These are phyloP conservation scores for Knipowitschia caucasica DNA, from an alignment of 2,797 vertebrate species.

Conservation along the genomic window DNA sequence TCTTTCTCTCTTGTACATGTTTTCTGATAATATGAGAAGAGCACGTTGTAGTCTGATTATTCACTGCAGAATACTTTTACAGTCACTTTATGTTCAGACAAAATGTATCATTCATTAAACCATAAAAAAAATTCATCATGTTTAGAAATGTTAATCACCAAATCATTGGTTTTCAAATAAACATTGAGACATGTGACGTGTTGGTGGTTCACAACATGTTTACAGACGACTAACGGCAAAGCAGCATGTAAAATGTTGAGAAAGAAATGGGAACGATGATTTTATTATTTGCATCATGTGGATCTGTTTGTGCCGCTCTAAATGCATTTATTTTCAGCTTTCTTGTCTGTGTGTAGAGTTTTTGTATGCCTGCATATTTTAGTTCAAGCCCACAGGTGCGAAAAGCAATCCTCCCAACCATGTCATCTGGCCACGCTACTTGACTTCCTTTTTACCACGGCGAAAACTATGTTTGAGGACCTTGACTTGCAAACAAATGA, in stretches of 20 bases:
- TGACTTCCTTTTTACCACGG: constrained; percentile 32
- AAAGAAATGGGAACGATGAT: not conserved
- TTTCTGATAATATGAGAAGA: no score
- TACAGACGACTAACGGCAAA: no score
- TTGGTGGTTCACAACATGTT: no score
- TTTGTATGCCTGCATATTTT: constrained; percentile 36
- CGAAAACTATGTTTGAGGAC: constrained; percentile 27
- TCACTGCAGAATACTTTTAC: no score
- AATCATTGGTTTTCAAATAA: no score
- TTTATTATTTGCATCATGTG: not conserved
- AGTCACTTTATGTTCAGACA: no score
- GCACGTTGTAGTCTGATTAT: no score
- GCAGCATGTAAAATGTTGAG: not conserved
- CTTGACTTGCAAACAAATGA: constrained; percentile 25
- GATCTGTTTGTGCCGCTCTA: not conserved
- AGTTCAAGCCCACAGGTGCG: constrained; percentile 18
- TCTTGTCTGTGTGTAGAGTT: constrained; percentile 1
- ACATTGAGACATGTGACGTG: no score
- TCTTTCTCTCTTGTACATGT: no score
- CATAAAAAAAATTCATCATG: no score
- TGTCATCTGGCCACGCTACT: constrained; percentile 44
- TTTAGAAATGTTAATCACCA: no score
- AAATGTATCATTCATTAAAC: no score
- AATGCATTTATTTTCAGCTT: constrained; percentile 9
- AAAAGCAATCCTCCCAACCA: constrained; percentile 35